Evolutionary conservation across 2,113 vertebrate species (phyloP).

Genomic region (Paraplagusia blochii): DNA sequence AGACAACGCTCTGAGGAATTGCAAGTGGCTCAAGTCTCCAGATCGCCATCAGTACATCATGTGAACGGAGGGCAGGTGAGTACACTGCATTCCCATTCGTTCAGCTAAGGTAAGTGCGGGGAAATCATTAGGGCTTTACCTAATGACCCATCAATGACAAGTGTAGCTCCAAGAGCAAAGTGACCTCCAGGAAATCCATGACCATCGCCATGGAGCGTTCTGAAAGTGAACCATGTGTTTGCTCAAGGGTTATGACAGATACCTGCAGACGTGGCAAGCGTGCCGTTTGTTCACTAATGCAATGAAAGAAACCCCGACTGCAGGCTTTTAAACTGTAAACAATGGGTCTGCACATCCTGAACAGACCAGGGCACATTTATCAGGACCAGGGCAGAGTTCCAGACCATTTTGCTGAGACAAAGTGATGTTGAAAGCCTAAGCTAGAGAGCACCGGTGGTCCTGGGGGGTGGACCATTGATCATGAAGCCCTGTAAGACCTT

Average conservation of each 20-base stretch:
- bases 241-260: neutral
- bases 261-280: too few species aligned
- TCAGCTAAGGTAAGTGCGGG: neutral
- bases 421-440: slow-evolving; percentile 10
- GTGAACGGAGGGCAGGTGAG: neutral
- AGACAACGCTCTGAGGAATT: slow-evolving; percentile 1
- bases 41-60: neutral
- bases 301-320: neutral
- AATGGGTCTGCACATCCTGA: neutral
- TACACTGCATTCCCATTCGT: neutral
- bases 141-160: neutral
- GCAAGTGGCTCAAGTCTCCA: neutral
- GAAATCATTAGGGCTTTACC: neutral
- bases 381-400: slow-evolving; percentile 12
- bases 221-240: slow-evolving; percentile 1
- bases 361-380: slow-evolving; percentile 4
- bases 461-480: slow-evolving; percentile 49
- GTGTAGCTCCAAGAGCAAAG: neutral
- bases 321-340: slow-evolving; percentile 2
- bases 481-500: slow-evolving; percentile 22
- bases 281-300: neutral
- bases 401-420: slow-evolving; percentile 5
- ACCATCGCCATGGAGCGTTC: neutral
- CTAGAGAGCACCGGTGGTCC: slow-evolving; percentile 17
- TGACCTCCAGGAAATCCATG: neutral